A percentile compares a stretch with the other conserved stretches of the same genome.
These are phyloP conservation scores for Nomada fucata DNA, from an alignment of 2,888 invertebrate species.

Conservation along the genomic window DNA sequence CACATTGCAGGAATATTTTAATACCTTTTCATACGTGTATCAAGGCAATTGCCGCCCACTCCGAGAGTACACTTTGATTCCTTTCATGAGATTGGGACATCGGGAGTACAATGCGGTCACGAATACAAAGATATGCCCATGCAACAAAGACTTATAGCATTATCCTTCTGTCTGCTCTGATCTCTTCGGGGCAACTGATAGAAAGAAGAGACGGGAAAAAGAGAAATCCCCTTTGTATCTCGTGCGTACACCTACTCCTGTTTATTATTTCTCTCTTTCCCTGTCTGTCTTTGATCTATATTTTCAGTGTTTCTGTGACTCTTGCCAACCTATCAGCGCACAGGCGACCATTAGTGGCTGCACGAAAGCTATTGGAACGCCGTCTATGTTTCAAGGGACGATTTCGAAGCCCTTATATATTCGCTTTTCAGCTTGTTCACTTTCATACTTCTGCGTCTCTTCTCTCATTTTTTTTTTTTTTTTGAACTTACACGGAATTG, in stretches of 20 bases:
- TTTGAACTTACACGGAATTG: slow-evolving; percentile 9
- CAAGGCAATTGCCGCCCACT: slow-evolving; percentile 17
- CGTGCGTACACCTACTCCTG: slow-evolving; percentile 64
- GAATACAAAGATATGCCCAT: slow-evolving; percentile 51
- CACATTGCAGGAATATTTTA: not conserved
- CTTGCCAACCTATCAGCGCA: slow-evolving; percentile 70
- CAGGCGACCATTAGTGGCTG: slow-evolving; percentile 79
- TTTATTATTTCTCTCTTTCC: slow-evolving; percentile 48
- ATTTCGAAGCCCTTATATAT: slow-evolving; percentile 55
- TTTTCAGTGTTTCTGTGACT: slow-evolving; percentile 39
- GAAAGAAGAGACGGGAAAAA: slow-evolving; percentile 76
- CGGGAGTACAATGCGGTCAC: slow-evolving; percentile 37
- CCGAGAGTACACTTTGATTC: slow-evolving; percentile 33
- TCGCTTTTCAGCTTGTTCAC: slow-evolving; percentile 35
- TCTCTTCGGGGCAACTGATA: slow-evolving; percentile 79
- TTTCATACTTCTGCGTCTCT: not conserved
- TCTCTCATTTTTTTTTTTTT: not conserved
- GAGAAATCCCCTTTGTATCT: slow-evolving; percentile 76
- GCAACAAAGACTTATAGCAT: slow-evolving; percentile 76
- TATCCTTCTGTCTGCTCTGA: slow-evolving; percentile 76
- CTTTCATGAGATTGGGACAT: slow-evolving; percentile 34
- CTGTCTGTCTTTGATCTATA: slow-evolving; percentile 48
- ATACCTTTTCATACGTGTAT: not conserved
- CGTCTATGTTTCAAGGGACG: slow-evolving; percentile 72
- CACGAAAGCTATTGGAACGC: slow-evolving; percentile 81